Conservation (phyloP, 2,888 invertebrate species). For the Hetaerina titia region DNA sequence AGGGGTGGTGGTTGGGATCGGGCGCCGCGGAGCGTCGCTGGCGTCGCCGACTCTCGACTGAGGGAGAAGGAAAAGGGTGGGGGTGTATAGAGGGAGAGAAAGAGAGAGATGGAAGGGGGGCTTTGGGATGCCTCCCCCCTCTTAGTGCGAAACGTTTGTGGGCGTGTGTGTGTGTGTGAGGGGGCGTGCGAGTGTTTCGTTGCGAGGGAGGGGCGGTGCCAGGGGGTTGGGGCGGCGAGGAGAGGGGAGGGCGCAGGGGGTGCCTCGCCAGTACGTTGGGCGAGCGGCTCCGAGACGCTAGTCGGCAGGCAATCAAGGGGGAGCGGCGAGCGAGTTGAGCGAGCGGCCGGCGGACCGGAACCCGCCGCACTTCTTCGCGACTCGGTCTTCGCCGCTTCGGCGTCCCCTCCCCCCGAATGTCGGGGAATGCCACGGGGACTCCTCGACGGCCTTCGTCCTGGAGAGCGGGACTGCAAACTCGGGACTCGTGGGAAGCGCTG, state of each 20-base stretch:
- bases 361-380: too few relatives aligned
- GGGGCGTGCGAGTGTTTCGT: slow-evolving; percentile 22
- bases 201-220: neutral
- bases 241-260: neutral
- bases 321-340: neutral
- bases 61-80: neutral
- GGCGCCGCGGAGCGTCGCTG: slow-evolving; percentile 56
- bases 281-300: slow-evolving; percentile 54
- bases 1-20: slow-evolving; percentile 5
- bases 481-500: neutral
- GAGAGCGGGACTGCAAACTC: neutral
- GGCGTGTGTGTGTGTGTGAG: neutral
- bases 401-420: too few relatives aligned
- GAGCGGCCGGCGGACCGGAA: neutral
- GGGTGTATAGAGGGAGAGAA: neutral
- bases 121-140: neutral
- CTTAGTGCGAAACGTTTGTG: slow-evolving; percentile 6
- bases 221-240: neutral
- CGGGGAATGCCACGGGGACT: too few relatives aligned
- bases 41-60: slow-evolving; percentile 12
- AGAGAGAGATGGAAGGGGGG: neutral
- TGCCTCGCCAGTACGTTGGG: slow-evolving; percentile 40
- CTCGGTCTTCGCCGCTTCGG: neutral
- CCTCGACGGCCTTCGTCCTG: too few relatives aligned
- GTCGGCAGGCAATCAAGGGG: neutral